A percentile compares a stretch with the other conserved stretches of the same genome.
Conservation (phyloP, 2,113 vertebrate species). For the Agapornis roseicollis region DNA sequence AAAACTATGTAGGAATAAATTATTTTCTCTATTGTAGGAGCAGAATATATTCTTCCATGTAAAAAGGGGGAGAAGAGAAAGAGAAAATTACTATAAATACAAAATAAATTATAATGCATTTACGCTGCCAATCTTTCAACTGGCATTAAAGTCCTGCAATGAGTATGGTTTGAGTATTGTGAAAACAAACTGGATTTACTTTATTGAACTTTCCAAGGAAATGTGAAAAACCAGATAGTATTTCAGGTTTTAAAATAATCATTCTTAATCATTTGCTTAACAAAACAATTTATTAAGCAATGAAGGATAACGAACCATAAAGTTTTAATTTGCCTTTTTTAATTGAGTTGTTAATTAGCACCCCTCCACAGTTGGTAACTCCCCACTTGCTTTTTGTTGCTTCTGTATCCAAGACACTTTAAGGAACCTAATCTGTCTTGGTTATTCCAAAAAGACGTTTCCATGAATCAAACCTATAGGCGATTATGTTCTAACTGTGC, state of each 20-base stretch:
- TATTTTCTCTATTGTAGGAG: background rate
- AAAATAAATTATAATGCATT: background rate
- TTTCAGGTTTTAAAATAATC: slow-evolving; percentile 68
- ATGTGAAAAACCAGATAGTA: slow-evolving; percentile 31
- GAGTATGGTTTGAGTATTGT: background rate
- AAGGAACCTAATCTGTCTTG: slow-evolving; percentile 72
- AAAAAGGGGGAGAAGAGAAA: background rate
- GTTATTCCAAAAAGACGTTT: slow-evolving; percentile 68
- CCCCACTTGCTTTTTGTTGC: slow-evolving; percentile 68
- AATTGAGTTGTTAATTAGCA: slow-evolving; percentile 86
- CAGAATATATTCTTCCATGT: background rate
- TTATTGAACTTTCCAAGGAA: slow-evolving; percentile 12
- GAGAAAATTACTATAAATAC: background rate
- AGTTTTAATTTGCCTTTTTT: slow-evolving; percentile 84
- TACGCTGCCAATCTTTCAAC: background rate
- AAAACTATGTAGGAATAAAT: background rate
- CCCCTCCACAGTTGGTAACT: slow-evolving; percentile 70
- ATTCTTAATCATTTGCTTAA: slow-evolving; percentile 74
- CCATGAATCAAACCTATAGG: slow-evolving; percentile 76
- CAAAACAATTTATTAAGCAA: slow-evolving; percentile 80
- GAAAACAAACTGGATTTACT: slow-evolving; percentile 18
- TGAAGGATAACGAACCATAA: slow-evolving; percentile 77
- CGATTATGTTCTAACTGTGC: slow-evolving; percentile 75
- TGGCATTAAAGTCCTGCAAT: background rate
- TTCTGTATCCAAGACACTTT: slow-evolving; percentile 68